A percentile compares a stretch with the other conserved stretches of the same genome.
phyloP scores from a whole-genome alignment of 2,888 invertebrate species.

The Drosophila mettleri region DNA sequence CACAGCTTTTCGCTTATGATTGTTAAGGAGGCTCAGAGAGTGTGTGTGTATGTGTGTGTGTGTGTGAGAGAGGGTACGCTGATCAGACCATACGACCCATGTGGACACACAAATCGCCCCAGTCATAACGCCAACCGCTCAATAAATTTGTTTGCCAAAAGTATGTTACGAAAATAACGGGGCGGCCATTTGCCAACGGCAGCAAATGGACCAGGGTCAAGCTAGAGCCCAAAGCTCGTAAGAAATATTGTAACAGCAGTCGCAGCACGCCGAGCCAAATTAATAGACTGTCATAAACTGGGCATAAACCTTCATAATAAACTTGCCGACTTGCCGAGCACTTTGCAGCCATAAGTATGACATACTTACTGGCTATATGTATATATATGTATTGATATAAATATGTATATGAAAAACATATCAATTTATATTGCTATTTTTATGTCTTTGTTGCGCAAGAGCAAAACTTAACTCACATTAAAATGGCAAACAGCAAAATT shows the following conservation, averaged over 20 bases:
- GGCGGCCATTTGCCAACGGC: background rate
- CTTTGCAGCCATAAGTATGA: constrained; percentile 18
- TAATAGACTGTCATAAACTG: constrained; percentile 38
- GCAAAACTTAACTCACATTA: constrained; percentile 2
- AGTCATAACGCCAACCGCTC: constrained; percentile 46
- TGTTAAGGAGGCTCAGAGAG: constrained; percentile 28
- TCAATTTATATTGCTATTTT: constrained; percentile 15
- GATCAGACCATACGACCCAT: background rate
- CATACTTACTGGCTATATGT: constrained; percentile 1
- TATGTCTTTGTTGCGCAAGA: constrained; percentile 1
- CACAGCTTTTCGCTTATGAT: constrained; percentile 43
- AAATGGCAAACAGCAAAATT: background rate
- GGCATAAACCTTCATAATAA: constrained; percentile 31
- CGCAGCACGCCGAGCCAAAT: constrained; percentile 18
- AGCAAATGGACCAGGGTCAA: constrained; percentile 12
- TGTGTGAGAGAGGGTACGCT: too few relatives aligned
- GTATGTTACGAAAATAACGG: constrained; percentile 34
- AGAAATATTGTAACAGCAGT: constrained; percentile 38
- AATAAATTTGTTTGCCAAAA: constrained; percentile 46
- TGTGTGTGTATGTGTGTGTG: too few relatives aligned
- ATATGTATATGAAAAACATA: background rate
- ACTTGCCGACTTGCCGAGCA: constrained; percentile 25
- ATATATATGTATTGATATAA: background rate
- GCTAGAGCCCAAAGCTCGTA: constrained; percentile 22
- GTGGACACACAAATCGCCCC: constrained; percentile 21